Base-by-base conservation (phyloP, 2,888 invertebrate species). In the Tyria jacobaeae region DNA sequence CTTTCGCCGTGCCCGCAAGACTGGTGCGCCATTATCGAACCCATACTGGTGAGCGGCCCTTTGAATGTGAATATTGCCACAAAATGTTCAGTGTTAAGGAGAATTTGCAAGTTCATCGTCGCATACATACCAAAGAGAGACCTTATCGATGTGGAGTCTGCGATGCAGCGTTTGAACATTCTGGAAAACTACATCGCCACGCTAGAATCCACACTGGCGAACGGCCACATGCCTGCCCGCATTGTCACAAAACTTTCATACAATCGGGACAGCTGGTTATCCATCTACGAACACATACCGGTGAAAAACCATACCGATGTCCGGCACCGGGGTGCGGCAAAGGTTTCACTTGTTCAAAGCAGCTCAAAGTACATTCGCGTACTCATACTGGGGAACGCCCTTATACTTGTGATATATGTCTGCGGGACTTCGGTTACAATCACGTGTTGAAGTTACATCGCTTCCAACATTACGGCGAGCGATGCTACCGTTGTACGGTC, bases 71-170 rank as follows among this genome's bases (percentile, higher is more conserved):
- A 87, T 98, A 97, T 88, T 98, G 98, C 92, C 97, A 96, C 89
- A 98, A 98, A 89, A 97, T 97, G 83, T 98, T 98, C 91, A 98
- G 98, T 83, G 98, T 98, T 10, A 98, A 98, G 89, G 98, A 98
- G 89, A 98, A 98, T 87, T 94, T 98, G 63, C 97, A 97, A 90
- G 98, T 98, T 15, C 98, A 98, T 87, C 94, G 96, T 47, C 95
- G 98, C 64, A 98, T 98, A 72, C 98, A 98, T 88, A 98, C 98
- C 64, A 98, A 98, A 89, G 98, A 98, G 88, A 95, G 98, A 1
- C 98, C 98, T 0, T 98, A 98, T 90, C 96, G 97, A 81, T 98
- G 98, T 84, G 96, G 97, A 68, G 97, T 98, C 3, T 98, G 98
- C 86, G 97, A 96, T 14, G 95, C 98, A 5, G 98, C 98, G 0